phyloP scores from a whole-genome alignment of 2,113 vertebrate species.

The Pteronura brasiliensis region DNA sequence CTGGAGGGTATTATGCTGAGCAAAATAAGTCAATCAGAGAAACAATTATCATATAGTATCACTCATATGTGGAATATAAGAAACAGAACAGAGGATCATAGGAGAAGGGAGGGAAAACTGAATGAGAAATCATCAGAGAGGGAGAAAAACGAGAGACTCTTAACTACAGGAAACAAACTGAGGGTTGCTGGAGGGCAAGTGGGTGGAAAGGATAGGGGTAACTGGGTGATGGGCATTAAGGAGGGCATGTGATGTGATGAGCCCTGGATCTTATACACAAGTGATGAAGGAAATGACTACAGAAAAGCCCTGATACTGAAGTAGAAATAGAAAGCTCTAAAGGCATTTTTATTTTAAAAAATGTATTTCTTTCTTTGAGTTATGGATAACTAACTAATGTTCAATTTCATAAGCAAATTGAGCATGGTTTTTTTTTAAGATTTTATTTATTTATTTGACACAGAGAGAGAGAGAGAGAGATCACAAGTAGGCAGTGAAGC shows the following conservation, averaged over 20 bases:
- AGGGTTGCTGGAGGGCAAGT: background rate
- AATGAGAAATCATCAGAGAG: background rate
- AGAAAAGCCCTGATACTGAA: background rate
- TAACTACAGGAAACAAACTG: background rate
- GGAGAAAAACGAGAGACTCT: background rate
- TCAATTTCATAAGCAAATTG: constrained; percentile 21
- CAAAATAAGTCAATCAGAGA: no score
- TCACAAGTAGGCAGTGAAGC: no score
- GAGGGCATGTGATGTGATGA: no score
- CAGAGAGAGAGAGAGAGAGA: no score
- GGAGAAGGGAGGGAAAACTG: background rate
- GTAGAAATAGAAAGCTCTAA: background rate
- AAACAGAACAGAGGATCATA: no score
- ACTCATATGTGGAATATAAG: no score
- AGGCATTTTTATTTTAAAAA: background rate
- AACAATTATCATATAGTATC: no score
- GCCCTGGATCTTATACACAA: no score
- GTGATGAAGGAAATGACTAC: background rate
- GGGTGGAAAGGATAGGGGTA: background rate
- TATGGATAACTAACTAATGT: background rate
- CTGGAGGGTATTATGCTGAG: no score
- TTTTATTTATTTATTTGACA: no score
- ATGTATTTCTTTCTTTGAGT: background rate
- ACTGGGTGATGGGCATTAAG: background rate
- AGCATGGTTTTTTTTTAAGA: background rate